Evolutionary conservation across 2,888 invertebrate genomes (phyloP).

Genomic region (Craniophora ligustri): DNA sequence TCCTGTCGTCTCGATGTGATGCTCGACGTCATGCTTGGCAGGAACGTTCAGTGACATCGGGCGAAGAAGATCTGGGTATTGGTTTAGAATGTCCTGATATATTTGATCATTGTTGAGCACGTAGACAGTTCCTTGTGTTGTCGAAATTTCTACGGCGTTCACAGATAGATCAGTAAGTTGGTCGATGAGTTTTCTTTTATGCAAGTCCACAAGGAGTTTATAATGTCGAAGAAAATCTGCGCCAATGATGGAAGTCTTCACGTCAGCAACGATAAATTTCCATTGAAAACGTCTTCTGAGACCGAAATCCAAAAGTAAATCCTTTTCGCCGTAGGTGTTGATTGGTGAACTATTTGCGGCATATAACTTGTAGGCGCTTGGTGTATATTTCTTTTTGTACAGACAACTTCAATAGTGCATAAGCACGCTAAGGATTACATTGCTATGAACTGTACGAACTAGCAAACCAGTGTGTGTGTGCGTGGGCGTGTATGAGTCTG

Average conservation of each 20-base stretch:
- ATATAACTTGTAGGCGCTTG: too few species aligned
- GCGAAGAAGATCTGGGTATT: slow-evolving; percentile 3
- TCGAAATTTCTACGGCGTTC: background rate
- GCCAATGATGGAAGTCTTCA: slow-evolving; percentile 8
- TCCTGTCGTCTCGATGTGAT: slow-evolving; percentile 7
- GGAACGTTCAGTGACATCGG: slow-evolving; percentile 3
- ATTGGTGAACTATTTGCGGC: too few species aligned
- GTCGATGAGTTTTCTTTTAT: slow-evolving; percentile 6
- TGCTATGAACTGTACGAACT: too few species aligned
- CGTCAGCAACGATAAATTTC: slow-evolving; percentile 11
- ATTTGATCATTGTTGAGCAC: background rate
- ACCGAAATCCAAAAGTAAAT: too few species aligned
- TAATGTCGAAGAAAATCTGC: too few species aligned
- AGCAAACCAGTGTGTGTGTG: too few species aligned
- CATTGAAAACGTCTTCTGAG: slow-evolving; percentile 5
- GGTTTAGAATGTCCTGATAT: background rate
- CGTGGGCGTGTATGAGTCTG: too few species aligned
- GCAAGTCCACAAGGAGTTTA: slow-evolving; percentile 8
- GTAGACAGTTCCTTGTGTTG: background rate
- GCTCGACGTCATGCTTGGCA: slow-evolving; percentile 3
- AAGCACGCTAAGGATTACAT: too few species aligned
- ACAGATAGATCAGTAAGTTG: background rate
- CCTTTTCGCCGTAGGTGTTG: too few species aligned
- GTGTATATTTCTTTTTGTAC: too few species aligned
- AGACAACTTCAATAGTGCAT: too few species aligned